A percentile compares a stretch with the other conserved stretches of the same genome.
Evolutionary conservation across 2,113 vertebrate species (phyloP).

Genomic region (Pluvialis apricaria): DNA sequence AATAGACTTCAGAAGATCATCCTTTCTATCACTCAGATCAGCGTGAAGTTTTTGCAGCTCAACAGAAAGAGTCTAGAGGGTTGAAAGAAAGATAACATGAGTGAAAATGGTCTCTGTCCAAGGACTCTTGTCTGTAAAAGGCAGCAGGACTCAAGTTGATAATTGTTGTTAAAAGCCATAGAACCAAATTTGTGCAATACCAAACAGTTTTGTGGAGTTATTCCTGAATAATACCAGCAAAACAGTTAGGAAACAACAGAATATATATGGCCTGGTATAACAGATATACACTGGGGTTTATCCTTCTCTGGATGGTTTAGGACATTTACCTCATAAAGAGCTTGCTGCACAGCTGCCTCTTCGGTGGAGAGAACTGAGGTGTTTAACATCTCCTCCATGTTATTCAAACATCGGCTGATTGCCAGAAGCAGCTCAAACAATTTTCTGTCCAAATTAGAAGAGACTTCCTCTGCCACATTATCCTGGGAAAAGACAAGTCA

Average conservation of each 20-base stretch:
- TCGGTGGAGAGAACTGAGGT: constrained; percentile 44
- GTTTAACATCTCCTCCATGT: constrained; percentile 73
- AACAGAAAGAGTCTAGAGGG: constrained; percentile 76
- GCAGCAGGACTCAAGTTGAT: background rate
- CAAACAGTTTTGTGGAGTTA: background rate
- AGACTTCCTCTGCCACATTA: constrained; percentile 37
- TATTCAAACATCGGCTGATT: constrained; percentile 74
- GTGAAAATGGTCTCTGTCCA: background rate
- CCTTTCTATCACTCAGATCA: constrained; percentile 76
- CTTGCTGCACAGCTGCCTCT: constrained; percentile 66
- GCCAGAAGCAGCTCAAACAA: constrained; percentile 79
- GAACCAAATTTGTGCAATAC: background rate
- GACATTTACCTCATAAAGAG: constrained; percentile 74
- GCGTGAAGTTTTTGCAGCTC: constrained; percentile 73
- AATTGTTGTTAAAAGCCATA: background rate
- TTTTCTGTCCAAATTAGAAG: constrained; percentile 73
- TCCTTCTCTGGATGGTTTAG: background rate
- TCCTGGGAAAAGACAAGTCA: constrained; percentile 62
- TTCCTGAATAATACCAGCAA: background rate
- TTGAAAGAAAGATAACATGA: background rate
- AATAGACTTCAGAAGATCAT: constrained; percentile 68
- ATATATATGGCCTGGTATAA: background rate
- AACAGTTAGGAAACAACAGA: background rate
- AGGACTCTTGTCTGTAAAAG: background rate
- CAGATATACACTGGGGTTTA: background rate